Base-by-base conservation (phyloP, 2,888 invertebrate genomes). In the Leptopterna dolabrata region DNA sequence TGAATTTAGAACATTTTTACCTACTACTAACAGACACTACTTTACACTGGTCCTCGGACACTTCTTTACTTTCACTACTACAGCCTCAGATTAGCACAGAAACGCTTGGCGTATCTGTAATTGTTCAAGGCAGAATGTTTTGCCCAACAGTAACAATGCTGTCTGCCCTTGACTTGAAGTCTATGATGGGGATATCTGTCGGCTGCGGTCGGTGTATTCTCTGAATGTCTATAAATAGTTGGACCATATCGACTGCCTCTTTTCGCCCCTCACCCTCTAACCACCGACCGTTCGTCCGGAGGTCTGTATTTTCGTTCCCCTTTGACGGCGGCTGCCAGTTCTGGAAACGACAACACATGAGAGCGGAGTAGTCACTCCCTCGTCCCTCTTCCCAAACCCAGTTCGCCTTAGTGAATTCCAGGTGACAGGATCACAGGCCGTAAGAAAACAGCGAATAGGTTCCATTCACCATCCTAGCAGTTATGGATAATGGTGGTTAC, bases 241-340 rank as follows among this genome's bases (percentile, higher is more conserved):
- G 63, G 63, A 27, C 13, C 63, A 63, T 63, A 63, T 63, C 63
- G 63, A 24, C 63, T 63, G 63, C 24, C 24, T 63, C 63, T 16
- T n/a, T 51, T 51, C 51, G 11, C 14, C n/a, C 51, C 16, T 63
- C 63, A 19, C 24, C 63, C 24, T 63, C 63, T 24, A 63, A 63
- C 63, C 24, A 63, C 63, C 63, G 63, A 9, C 63, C 63, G 55
- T 55, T 55, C 55, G 63, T 24, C 63, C 24, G 24, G 63, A 63
- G 63, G 73, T 4, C 73, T 36, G 73, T 73, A 73, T 73, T 73
- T 73, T 73, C 73, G 73, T 70, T 19, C 41, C 63, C 63, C 73
- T 41, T 73, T 73, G 73, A 73, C 36, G 36, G 73, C n/a, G 71
- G 73, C 73, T 73, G 73, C 73, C 73, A 73, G 73, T 73, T 73